A percentile compares a stretch with the other conserved stretches of the same genome.
Evolutionary conservation across 2,113 vertebrate genomes (phyloP).

Genomic region (Craseonycteris thonglongyai): DNA sequence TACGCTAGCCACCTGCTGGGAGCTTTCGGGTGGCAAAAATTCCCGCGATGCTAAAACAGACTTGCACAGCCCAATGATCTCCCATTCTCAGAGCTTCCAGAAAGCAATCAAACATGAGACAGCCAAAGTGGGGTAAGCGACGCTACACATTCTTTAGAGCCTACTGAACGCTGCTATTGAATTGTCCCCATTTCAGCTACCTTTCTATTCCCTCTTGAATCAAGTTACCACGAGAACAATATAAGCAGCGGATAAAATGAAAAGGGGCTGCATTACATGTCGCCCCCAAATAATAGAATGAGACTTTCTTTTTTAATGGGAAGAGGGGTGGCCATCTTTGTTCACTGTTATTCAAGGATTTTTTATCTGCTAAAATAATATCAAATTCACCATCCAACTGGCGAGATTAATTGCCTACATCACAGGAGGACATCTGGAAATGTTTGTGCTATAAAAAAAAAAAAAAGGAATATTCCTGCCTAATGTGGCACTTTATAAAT

Average conservation of each 20-base stretch:
- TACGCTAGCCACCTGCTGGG: background rate
- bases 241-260: constrained; percentile 65
- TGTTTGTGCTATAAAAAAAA: constrained; percentile 65
- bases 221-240: constrained; percentile 65
- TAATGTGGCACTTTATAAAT: constrained; percentile 48
- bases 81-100: constrained; percentile 45
- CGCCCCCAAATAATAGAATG: constrained; percentile 69
- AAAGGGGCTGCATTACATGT: constrained; percentile 68
- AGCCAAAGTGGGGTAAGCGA: constrained; percentile 40
- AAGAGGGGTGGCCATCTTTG: constrained; percentile 49
- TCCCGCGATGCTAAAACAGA: constrained; percentile 39
- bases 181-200: constrained; percentile 61
- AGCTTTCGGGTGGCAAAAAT: constrained; percentile 8
- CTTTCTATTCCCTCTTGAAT: constrained; percentile 30
- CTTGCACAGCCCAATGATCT: constrained; percentile 54
- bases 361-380: constrained; percentile 69
- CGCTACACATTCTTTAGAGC: constrained; percentile 38
- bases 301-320: constrained; percentile 63
- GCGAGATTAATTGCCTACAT: constrained; percentile 76
- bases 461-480: constrained; percentile 61
- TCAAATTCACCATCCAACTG: constrained; percentile 43
- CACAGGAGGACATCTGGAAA: constrained; percentile 60
- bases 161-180: constrained; percentile 38
- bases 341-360: constrained; percentile 62
- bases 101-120: constrained; percentile 54